These are phyloP conservation scores for Pseudomyrmex flavicornis DNA, from an alignment of 1,140 invertebrate genomes.

Conservation along the genomic window DNA sequence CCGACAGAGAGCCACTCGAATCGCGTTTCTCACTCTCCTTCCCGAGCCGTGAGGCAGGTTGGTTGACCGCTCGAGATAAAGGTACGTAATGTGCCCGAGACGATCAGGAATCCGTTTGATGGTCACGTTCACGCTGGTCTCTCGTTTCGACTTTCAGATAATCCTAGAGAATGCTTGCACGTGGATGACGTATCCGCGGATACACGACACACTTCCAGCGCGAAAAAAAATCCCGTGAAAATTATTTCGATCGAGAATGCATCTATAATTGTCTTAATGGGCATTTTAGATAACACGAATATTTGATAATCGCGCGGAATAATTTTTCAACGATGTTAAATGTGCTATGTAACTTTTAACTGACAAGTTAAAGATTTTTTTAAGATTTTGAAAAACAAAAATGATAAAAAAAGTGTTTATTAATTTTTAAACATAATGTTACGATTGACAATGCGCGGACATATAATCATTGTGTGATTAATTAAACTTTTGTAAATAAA, in stretches of 20 bases:
- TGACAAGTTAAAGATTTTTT: too few species aligned
- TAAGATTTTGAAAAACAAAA: too few species aligned
- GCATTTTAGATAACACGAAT: background rate
- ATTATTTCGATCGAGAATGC: constrained; percentile 10
- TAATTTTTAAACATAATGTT: background rate
- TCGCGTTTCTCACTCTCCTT: constrained; percentile 51
- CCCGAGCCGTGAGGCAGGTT: constrained; percentile 68
- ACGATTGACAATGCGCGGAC: background rate
- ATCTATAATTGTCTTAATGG: background rate
- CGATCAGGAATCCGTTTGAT: constrained; percentile 77
- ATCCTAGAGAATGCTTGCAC: constrained; percentile 65
- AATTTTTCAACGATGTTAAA: background rate
- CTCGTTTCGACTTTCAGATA: constrained; percentile 75
- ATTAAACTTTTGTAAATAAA: too few species aligned
- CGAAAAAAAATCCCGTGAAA: constrained; percentile 32
- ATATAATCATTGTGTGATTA: too few species aligned
- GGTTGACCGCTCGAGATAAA: constrained; percentile 78
- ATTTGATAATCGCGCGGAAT: background rate
- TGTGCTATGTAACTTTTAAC: too few species aligned
- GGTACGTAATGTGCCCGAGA: constrained; percentile 62
- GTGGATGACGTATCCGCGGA: constrained; percentile 52
- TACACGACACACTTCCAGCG: background rate
- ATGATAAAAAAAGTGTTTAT: too few species aligned
- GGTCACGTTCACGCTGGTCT: constrained; percentile 77
- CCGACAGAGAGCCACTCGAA: constrained; percentile 58